Percentiles rank a stretch among this genome's conserved stretches.
phyloP scores from a whole-genome alignment of 2,888 invertebrate species.

The Congeria kusceri region DNA sequence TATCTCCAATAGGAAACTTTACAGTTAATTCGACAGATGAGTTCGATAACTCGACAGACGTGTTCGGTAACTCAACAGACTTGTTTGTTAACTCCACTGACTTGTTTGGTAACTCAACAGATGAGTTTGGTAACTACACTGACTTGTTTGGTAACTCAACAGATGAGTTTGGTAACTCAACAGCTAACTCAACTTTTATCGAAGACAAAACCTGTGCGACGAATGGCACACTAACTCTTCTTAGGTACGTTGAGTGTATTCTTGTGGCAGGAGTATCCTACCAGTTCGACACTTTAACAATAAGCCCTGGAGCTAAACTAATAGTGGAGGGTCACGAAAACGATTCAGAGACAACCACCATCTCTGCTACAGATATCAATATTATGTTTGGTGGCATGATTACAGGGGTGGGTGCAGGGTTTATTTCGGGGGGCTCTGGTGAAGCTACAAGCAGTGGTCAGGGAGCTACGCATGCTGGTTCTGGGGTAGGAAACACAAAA shows the following conservation, averaged over 20 bases:
- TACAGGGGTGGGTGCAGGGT: conserved; percentile 68
- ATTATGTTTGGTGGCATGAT: conserved; percentile 66
- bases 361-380: conserved; percentile 59
- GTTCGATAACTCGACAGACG: too few relatives aligned
- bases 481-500: conserved; percentile 54
- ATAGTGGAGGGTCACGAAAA: conserved; percentile 56
- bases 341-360: conserved; percentile 61
- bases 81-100: too few relatives aligned
- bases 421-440: conserved; percentile 61
- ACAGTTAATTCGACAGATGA: too few relatives aligned
- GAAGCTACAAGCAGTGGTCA: conserved; percentile 37
- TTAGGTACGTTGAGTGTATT: conserved; percentile 62
- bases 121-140: too few relatives aligned
- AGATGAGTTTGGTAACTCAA: too few relatives aligned
- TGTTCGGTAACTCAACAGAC: too few relatives aligned
- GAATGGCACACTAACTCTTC: conserved; percentile 51
- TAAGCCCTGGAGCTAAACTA: conserved; percentile 69
- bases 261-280: conserved; percentile 54
- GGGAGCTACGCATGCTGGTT: conserved; percentile 71
- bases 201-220: conserved; percentile 38
- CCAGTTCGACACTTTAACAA: conserved; percentile 53
- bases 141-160: too few relatives aligned
- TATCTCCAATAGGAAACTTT: conserved; percentile 23
- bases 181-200: conserved; percentile 10
- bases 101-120: too few relatives aligned